A percentile compares a stretch with the other conserved stretches of the same genome.
Evolutionary conservation across 2,797 vertebrate species (phyloP).

Genomic region (Notolabrus celidotus): DNA sequence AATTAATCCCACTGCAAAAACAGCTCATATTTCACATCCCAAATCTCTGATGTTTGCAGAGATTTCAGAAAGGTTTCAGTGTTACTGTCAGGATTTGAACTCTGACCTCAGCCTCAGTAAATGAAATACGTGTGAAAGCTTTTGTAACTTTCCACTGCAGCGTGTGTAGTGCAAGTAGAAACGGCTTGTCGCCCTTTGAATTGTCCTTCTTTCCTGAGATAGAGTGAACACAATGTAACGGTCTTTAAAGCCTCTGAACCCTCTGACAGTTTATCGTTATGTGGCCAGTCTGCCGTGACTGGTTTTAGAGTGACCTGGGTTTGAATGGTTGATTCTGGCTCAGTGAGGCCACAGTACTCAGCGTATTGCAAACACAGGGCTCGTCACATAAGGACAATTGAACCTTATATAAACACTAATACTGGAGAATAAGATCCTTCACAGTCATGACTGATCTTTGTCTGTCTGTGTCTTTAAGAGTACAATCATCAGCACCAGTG

Average conservation of each 20-base stretch:
- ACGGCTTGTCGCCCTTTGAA: conserved; percentile 21
- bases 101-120: not conserved
- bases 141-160: not conserved
- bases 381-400: not conserved
- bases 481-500: too few relatives aligned
- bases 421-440: not conserved
- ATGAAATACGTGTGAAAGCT: not conserved
- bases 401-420: not conserved
- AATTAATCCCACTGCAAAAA: conserved; percentile 60
- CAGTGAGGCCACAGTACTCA: not conserved
- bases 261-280: not conserved
- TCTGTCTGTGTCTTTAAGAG: too few relatives aligned
- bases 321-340: not conserved
- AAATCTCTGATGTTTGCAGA: conserved; percentile 24
- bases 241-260: too few relatives aligned
- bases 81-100: not conserved
- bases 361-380: not conserved
- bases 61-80: conserved; percentile 1
- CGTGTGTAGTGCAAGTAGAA: not conserved
- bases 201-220: conserved; percentile 20
- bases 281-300: conserved; percentile 8
- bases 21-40: conserved; percentile 55
- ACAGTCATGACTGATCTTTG: too few relatives aligned
- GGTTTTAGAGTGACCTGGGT: not conserved
- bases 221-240: not conserved